Conservation (phyloP, 1,140 invertebrate genomes). For the Diachasma alloeum region DNA sequence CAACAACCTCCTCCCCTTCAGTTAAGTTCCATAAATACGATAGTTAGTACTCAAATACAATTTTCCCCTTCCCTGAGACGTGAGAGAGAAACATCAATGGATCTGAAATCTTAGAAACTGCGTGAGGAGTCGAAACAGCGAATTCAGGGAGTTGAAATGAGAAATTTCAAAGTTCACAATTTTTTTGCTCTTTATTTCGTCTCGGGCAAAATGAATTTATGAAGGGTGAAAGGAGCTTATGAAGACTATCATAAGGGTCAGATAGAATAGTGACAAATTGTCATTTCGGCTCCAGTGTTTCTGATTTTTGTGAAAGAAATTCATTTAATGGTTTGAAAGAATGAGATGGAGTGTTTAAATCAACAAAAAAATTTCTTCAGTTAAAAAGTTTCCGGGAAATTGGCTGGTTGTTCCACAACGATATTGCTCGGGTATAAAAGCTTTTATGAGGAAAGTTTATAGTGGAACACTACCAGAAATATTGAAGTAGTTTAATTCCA, state of each 20-base stretch:
- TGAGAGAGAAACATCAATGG: no score
- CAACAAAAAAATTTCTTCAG: not conserved
- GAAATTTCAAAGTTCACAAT: not conserved
- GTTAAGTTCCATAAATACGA: not conserved
- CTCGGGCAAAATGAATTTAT: no score
- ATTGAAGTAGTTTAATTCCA: not conserved
- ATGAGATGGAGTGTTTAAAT: not conserved
- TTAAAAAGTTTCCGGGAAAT: not conserved
- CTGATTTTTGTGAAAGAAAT: no score
- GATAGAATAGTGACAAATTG: no score
- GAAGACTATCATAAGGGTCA: no score
- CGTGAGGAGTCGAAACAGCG: not conserved
- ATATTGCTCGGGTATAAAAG: not conserved
- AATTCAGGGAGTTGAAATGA: not conserved
- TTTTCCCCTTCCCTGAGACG: not conserved
- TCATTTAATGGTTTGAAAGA: not conserved
- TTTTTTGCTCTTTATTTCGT: no score
- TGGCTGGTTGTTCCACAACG: not conserved
- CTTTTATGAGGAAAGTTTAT: not conserved
- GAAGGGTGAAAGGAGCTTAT: no score
- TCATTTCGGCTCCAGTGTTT: no score
- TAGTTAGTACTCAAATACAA: not conserved
- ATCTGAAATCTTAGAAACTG: not conserved
- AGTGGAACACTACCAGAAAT: not conserved
- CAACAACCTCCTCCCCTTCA: no score